A percentile compares a stretch with the other conserved stretches of the same genome.
phyloP scores from a whole-genome alignment of 2,797 vertebrate genomes.

The Scolopax rusticola region DNA sequence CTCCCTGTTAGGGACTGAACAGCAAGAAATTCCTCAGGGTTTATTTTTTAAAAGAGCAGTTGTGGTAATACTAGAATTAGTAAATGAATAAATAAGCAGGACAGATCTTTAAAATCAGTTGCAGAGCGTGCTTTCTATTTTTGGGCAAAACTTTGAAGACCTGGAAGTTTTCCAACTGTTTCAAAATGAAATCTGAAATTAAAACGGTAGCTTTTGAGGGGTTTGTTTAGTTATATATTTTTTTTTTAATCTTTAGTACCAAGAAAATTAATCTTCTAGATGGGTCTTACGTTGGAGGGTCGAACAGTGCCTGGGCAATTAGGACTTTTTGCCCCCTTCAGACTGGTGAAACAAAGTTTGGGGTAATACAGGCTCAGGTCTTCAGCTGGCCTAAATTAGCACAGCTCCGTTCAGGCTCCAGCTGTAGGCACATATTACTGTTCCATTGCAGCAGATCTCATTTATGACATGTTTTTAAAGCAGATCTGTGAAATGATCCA shows the following conservation, averaged over 20 bases:
- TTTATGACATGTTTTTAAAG: conserved; percentile 75
- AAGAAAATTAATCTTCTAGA: neutral
- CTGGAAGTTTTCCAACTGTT: conserved; percentile 35
- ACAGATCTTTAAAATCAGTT: conserved; percentile 11
- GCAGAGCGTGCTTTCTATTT: conserved; percentile 53
- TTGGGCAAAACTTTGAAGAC: conserved; percentile 15
- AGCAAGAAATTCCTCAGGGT: neutral
- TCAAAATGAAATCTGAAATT: conserved; percentile 25
- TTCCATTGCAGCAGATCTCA: conserved; percentile 65
- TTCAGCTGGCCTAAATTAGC: conserved; percentile 70
- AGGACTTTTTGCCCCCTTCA: neutral
- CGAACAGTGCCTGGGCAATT: neutral
- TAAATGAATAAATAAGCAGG: conserved; percentile 28
- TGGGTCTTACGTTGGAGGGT: neutral
- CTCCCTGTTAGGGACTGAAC: neutral
- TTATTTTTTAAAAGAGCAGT: neutral
- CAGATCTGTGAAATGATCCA: conserved; percentile 76
- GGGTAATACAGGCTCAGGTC: neutral
- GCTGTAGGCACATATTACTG: conserved; percentile 51
- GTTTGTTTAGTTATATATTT: neutral
- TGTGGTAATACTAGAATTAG: neutral
- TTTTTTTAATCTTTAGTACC: neutral
- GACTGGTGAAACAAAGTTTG: neutral
- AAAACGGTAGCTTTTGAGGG: neutral
- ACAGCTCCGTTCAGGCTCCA: conserved; percentile 9